Conservation (phyloP, 2,888 invertebrate species). For the Allacma fusca region DNA sequence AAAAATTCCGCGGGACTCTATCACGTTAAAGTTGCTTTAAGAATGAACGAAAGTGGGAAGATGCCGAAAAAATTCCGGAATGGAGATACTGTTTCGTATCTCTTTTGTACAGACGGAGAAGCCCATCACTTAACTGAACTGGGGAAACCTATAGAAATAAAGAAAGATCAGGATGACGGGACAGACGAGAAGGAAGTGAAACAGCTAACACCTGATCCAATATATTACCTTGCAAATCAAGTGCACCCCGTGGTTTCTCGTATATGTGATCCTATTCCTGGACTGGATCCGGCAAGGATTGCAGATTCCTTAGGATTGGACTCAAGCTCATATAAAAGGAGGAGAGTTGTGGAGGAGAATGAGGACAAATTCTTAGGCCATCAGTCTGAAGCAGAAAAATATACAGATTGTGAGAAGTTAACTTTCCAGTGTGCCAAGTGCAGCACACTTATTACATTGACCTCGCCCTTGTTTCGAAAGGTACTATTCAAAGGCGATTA, state of each 20-base stretch:
- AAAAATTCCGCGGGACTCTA: constrained; percentile 81
- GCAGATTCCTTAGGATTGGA: constrained; percentile 74
- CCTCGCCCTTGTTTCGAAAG: constrained; percentile 8
- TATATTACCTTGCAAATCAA: constrained; percentile 94
- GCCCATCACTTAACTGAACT: constrained; percentile 59
- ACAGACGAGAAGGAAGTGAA: constrained; percentile 28
- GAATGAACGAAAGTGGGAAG: constrained; percentile 77
- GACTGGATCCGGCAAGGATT: constrained; percentile 87
- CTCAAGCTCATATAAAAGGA: constrained; percentile 65
- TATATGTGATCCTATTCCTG: constrained; percentile 94
- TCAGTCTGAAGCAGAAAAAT: constrained; percentile 67
- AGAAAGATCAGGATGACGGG: constrained; percentile 20
- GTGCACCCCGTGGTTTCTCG: constrained; percentile 95
- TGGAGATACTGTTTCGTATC: constrained; percentile 94
- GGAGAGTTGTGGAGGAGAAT: constrained; percentile 63
- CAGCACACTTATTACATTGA: constrained; percentile 24
- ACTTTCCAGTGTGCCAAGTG: constrained; percentile 63
- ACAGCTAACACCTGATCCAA: constrained; percentile 78
- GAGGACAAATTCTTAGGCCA: constrained; percentile 59
- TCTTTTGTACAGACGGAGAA: constrained; percentile 79
- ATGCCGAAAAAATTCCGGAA: constrained; percentile 80
- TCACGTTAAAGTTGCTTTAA: constrained; percentile 90
- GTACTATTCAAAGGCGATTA: background rate
- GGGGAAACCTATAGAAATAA: background rate
- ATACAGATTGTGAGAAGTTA: constrained; percentile 68